A percentile compares a stretch with the other conserved stretches of the same genome.
phyloP scores from a whole-genome alignment of 2,113 vertebrate species.

The Lophochroa leadbeateri region DNA sequence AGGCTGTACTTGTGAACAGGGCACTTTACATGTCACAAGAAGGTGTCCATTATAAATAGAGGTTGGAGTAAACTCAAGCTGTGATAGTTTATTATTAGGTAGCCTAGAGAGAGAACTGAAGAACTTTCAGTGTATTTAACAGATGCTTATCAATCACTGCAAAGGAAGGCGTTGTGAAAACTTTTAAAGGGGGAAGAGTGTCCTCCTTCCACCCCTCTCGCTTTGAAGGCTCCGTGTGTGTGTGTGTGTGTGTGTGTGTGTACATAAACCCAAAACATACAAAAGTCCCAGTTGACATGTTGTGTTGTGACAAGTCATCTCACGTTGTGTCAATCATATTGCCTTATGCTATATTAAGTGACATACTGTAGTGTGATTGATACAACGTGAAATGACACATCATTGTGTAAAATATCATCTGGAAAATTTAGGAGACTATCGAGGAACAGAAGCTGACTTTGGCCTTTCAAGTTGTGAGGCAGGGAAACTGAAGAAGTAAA shows the following conservation, averaged over 20 bases:
- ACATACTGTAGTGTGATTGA: slow-evolving; percentile 76
- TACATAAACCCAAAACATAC: slow-evolving; percentile 21
- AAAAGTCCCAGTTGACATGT: slow-evolving; percentile 61
- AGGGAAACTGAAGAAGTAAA: neutral
- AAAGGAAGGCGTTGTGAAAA: slow-evolving; percentile 41
- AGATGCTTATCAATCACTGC: slow-evolving; percentile 33
- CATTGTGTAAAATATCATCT: slow-evolving; percentile 73
- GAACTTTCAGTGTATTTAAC: neutral
- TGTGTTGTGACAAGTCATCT: slow-evolving; percentile 76
- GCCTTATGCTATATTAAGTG: slow-evolving; percentile 71
- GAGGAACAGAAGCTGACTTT: neutral
- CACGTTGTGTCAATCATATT: slow-evolving; percentile 73
- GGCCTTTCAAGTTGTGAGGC: slow-evolving; percentile 7
- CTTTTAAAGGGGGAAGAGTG: slow-evolving; percentile 11
- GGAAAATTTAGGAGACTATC: slow-evolving; percentile 67
- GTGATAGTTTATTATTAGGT: neutral
- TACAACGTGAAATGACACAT: slow-evolving; percentile 72
- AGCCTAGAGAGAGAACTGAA: neutral
- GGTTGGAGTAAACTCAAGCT: slow-evolving; percentile 5
- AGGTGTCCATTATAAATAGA: neutral
- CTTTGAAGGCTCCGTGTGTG: neutral
- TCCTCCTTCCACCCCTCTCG: neutral
- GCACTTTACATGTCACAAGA: neutral
- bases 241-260: neutral
- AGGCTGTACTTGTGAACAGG: neutral